Conservation (phyloP, 2,113 vertebrate species). For the Brachypteracias leptosomus region DNA sequence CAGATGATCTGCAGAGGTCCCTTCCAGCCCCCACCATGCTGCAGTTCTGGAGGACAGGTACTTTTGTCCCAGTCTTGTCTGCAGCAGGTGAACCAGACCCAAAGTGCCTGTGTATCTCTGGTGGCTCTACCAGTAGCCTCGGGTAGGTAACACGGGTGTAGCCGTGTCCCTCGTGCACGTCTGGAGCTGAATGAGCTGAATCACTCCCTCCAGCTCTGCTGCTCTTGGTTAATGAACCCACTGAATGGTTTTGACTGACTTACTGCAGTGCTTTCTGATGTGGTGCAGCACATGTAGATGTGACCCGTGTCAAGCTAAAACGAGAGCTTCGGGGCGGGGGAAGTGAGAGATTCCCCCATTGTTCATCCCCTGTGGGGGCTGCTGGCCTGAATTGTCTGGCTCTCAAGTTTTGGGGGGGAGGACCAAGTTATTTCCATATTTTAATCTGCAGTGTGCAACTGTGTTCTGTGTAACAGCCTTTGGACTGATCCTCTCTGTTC, state of each 20-base stretch:
- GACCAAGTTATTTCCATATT: neutral
- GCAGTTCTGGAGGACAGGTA: neutral
- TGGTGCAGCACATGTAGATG: neutral
- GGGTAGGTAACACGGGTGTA: fast-evolving
- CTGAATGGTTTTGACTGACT: neutral
- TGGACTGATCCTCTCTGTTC: neutral
- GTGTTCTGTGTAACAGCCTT: neutral
- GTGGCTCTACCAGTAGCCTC: neutral
- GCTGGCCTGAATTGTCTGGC: neutral
- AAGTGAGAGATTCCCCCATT: neutral
- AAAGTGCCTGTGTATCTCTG: neutral
- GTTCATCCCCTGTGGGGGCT: neutral
- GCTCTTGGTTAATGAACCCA: neutral
- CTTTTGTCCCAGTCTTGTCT: neutral
- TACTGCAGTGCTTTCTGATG: neutral
- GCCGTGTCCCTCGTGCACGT: fast-evolving
- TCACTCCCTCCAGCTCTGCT: neutral
- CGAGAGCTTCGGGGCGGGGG: neutral
- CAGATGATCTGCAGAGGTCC: no score
- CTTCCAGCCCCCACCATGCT: no score
- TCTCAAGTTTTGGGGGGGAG: neutral
- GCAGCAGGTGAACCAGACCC: neutral
- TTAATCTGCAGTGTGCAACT: neutral
- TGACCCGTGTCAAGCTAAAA: neutral
- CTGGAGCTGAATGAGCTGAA: neutral